A percentile compares a stretch with the other conserved stretches of the same genome.
Conservation (phyloP, 2,888 invertebrate genomes). For the Cremastinae sp. region DNA sequence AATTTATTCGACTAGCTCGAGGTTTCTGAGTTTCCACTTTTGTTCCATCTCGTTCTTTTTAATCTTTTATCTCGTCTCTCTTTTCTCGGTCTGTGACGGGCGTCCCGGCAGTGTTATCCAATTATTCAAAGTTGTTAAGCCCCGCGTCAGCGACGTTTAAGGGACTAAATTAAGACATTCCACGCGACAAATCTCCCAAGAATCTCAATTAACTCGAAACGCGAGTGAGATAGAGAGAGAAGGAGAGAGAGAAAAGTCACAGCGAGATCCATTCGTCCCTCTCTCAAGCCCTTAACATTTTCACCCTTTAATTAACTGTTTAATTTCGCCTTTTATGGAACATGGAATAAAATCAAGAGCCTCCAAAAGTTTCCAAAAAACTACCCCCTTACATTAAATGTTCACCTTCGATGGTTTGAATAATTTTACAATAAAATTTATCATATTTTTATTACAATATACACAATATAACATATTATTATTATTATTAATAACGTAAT, state of each 20-base stretch:
- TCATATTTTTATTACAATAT: too few species aligned
- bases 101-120: constrained; percentile 80
- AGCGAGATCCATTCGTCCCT: constrained; percentile 1
- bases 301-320: constrained; percentile 79
- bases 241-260: background rate
- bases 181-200: constrained; percentile 81
- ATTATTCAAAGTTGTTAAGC: constrained; percentile 81
- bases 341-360: constrained; percentile 64
- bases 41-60: too few species aligned
- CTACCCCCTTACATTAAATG: background rate
- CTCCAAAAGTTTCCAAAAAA: constrained; percentile 8
- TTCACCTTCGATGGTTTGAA: too few species aligned
- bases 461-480: too few species aligned
- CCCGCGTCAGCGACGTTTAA: constrained; percentile 80
- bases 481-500: too few species aligned
- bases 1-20: too few species aligned
- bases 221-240: constrained; percentile 36
- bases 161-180: constrained; percentile 81
- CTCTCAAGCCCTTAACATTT: background rate
- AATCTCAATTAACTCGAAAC: constrained; percentile 79
- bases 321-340: constrained; percentile 80
- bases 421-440: too few species aligned
- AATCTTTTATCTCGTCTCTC: too few species aligned
- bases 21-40: too few species aligned
- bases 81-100: too few species aligned